Conservation (phyloP, 2,113 vertebrate species). For the Orientallactaga bullata region DNA sequence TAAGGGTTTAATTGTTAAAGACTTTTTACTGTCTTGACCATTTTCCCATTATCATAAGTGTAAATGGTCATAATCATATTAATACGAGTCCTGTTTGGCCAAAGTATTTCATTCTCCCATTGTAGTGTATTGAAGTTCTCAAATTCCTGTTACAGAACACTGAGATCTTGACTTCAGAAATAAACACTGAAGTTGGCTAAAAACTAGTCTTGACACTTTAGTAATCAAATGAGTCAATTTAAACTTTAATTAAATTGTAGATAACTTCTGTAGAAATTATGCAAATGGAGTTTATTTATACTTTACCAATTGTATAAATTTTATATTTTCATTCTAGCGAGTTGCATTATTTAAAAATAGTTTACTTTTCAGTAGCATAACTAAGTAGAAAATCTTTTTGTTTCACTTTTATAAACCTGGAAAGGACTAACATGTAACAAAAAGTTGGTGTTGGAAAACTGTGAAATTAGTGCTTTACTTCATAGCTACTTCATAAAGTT, state of each 20-base stretch:
- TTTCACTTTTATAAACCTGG: slow-evolving; percentile 43
- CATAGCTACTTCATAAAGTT: slow-evolving; percentile 3
- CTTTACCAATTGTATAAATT: neutral
- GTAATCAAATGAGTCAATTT: slow-evolving; percentile 17
- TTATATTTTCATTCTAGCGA: neutral
- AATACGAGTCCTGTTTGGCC: slow-evolving; percentile 18
- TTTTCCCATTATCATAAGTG: neutral
- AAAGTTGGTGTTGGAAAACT: neutral
- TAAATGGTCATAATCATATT: slow-evolving; percentile 39
- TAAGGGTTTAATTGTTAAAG: slow-evolving; percentile 3
- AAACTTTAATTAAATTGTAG: slow-evolving; percentile 28
- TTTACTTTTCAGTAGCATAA: neutral
- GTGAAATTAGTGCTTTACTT: neutral
- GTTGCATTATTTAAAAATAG: slow-evolving; percentile 42
- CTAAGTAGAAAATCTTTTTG: neutral
- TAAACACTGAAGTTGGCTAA: slow-evolving; percentile 5
- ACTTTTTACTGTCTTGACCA: neutral
- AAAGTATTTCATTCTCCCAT: slow-evolving; percentile 16
- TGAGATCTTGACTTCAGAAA: slow-evolving; percentile 4
- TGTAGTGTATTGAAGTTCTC: neutral
- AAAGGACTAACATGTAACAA: neutral
- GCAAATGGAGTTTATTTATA: slow-evolving; percentile 28
- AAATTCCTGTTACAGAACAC: neutral
- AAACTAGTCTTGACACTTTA: slow-evolving; percentile 31
- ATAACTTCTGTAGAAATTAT: neutral